Conservation (phyloP, 2,113 vertebrate genomes). For the Rhynchopsitta pachyrhyncha region DNA sequence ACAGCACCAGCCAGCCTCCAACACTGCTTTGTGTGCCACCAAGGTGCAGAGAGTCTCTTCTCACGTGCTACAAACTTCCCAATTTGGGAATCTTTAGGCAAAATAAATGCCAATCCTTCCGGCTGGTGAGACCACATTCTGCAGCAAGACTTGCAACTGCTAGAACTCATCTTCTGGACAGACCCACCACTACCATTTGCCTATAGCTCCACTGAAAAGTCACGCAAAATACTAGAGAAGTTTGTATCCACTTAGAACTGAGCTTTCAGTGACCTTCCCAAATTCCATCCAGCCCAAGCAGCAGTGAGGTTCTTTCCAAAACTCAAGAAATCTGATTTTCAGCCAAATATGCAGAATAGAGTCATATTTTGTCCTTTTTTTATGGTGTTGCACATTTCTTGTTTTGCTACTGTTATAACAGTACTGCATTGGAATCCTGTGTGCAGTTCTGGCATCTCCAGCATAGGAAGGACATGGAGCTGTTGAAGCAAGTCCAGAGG, state of each 20-base stretch:
- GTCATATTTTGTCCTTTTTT: neutral
- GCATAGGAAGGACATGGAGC: neutral
- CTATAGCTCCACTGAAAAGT: neutral
- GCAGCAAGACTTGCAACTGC: neutral
- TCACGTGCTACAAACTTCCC: neutral
- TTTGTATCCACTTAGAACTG: neutral
- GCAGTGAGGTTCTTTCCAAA: neutral
- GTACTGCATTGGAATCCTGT: neutral
- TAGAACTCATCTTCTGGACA: neutral
- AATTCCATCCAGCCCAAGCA: neutral
- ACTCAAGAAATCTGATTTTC: neutral
- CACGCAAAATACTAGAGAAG: neutral
- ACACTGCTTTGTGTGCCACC: neutral
- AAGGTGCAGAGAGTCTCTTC: neutral
- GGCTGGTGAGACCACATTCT: fast-evolving
- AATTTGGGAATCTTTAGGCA: neutral
- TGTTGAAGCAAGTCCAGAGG: neutral
- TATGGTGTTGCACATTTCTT: neutral
- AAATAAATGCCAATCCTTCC: neutral
- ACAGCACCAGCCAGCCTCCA: neutral
- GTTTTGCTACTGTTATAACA: neutral
- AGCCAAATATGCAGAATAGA: neutral
- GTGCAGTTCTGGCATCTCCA: neutral
- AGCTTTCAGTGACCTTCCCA: neutral
- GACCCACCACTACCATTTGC: neutral